phyloP scores from a whole-genome alignment of 2,113 vertebrate species.

The Phylloscopus trochiloides region DNA sequence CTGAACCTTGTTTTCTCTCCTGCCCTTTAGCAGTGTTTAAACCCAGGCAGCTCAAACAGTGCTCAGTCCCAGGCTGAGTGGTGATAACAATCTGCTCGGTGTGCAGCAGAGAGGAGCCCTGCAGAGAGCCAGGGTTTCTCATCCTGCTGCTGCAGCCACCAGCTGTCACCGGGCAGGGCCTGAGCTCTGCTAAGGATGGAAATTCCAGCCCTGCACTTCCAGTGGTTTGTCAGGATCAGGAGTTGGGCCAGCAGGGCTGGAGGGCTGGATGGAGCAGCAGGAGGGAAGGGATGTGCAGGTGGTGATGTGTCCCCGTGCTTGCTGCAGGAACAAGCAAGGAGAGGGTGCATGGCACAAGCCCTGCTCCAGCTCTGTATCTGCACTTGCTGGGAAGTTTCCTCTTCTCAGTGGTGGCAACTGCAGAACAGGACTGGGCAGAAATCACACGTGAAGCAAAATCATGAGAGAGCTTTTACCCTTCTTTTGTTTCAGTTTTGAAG shows the following conservation, averaged over 20 bases:
- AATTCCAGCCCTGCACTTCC: neutral
- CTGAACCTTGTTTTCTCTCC: neutral
- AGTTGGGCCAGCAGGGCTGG: neutral
- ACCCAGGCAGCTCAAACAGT: fast-evolving
- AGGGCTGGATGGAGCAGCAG: neutral
- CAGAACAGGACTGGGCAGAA: neutral
- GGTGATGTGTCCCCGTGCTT: fast-evolving
- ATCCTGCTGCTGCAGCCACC: fast-evolving
- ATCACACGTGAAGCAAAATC: neutral
- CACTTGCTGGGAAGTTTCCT: neutral
- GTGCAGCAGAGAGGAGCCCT: neutral
- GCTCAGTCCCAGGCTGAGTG: neutral
- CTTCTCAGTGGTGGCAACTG: neutral
- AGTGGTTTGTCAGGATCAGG: neutral
- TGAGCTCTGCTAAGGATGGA: fast-evolving
- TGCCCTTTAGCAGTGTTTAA: neutral
- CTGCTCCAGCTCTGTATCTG: fast-evolving
- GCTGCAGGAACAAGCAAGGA: neutral
- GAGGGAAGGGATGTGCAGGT: neutral
- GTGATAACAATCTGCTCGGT: neutral
- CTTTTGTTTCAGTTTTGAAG: neutral
- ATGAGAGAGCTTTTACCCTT: neutral
- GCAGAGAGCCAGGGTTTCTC: neutral
- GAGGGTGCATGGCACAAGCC: fast-evolving
- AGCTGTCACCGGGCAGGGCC: neutral